Evolutionary conservation across 2,113 vertebrate genomes (phyloP).

Genomic region (Pachycephala philippinensis): DNA sequence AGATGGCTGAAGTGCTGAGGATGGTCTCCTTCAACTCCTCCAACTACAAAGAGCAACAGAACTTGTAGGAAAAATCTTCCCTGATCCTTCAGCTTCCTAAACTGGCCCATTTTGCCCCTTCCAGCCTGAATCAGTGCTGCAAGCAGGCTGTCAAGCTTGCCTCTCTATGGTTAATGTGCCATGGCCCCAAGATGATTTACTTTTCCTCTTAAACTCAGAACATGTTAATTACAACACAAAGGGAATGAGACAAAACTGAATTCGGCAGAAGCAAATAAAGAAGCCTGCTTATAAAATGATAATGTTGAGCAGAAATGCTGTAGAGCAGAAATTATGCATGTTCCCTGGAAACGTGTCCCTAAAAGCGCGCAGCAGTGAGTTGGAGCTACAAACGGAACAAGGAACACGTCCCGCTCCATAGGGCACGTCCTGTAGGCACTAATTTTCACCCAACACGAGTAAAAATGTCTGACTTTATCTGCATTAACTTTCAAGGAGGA

Average conservation of each 20-base stretch:
- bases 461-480: background rate
- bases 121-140: accelerated
- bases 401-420: background rate
- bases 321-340: background rate
- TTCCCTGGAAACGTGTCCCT: conserved; percentile 1
- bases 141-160: background rate
- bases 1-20: accelerated
- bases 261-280: conserved; percentile 21
- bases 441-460: background rate
- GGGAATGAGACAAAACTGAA: conserved; percentile 4
- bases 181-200: background rate
- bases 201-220: background rate
- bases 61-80: background rate
- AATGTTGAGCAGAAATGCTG: background rate
- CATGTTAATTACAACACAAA: conserved; percentile 15
- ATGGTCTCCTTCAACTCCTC: background rate
- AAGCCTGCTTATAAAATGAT: background rate
- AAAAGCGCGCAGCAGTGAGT: background rate
- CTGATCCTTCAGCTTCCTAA: background rate
- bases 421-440: background rate
- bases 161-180: background rate
- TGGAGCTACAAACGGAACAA: background rate
- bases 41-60: background rate
- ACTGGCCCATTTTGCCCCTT: background rate
- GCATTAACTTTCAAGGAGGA: background rate